Conservation (phyloP, 2,888 invertebrate genomes). For the Morpho achilles region DNA sequence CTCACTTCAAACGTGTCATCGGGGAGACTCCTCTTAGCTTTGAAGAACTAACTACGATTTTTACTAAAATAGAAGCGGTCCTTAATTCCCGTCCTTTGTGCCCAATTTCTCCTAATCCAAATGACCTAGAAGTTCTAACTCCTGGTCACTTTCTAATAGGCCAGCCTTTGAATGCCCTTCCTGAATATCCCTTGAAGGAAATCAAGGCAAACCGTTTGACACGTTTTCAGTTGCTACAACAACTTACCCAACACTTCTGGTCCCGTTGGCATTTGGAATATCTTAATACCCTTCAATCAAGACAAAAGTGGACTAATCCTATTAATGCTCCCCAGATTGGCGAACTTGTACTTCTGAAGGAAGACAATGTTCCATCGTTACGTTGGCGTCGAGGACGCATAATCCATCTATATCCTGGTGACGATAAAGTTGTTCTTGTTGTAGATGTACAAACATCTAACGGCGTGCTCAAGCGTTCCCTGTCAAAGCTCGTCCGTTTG, state of each 20-base stretch:
- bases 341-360: background rate
- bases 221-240: slow-evolving; percentile 27
- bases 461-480: too few species aligned
- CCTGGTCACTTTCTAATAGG: slow-evolving; percentile 4
- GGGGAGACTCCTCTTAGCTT: background rate
- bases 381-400: background rate
- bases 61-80: slow-evolving; percentile 4
- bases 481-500: too few species aligned
- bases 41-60: background rate
- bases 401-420: background rate
- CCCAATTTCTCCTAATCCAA: slow-evolving; percentile 5
- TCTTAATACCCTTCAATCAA: slow-evolving; percentile 25
- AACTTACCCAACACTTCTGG: slow-evolving; percentile 27
- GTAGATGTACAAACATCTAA: too few species aligned
- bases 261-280: slow-evolving; percentile 25
- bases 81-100: slow-evolving; percentile 12
- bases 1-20: background rate
- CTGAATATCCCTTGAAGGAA: background rate
- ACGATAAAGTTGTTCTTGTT: background rate
- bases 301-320: slow-evolving; percentile 22
- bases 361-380: background rate
- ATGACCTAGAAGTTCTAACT: background rate
- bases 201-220: slow-evolving; percentile 9
- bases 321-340: slow-evolving; percentile 8
- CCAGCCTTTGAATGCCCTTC: background rate